Evolutionary conservation across 1,140 invertebrate species (phyloP), one percentile per base, ranked within the genome.

Genomic region (Andricus grossulariae): DNA sequence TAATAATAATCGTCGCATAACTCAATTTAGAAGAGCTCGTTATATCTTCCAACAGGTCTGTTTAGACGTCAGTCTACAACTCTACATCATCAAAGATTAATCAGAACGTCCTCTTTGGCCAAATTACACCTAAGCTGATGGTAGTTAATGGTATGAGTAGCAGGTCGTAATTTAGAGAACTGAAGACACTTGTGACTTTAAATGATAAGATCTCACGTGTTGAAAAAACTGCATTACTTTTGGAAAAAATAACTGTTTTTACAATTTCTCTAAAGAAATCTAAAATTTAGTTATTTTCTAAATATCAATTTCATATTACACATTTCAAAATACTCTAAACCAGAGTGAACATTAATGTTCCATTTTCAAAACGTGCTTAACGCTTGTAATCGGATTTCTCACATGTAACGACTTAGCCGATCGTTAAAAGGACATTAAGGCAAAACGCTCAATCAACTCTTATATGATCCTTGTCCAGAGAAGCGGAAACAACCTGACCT

Each of bases 341-440:
- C 25, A 66, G 6, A 25, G 21, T 7, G 25, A 60, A 60, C 19
- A 60, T 25, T 60, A 25, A 60, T 66, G 60, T 39, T 82, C 76
- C 74, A 74, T 75, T 72, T 75, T 51, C 45, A 51, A 74, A 25
- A 84, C 79, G 77, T 75, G 79, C 66, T 79, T 76, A 74, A 79
- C 80, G 74, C 77, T 75, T 76, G 52, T 51, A 77, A 80, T 80
- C 82, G 81, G 80, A 85, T 85, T 85, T 85, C 80, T 80, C 80
- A 75, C 55, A 50, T 80, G 77, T 80, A 81, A 84, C 80, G 52
- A 77, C 80, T 60, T 74, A 77, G 55, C 82, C 80, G 80, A 78
- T 83, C 82, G 79, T 86, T 86, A 83, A 84, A 85, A 83, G 72
- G 83, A 78, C 77, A 77, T 81, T 83, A 86, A 75, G 76, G 80